These are phyloP conservation scores for Fopius arisanus DNA, from an alignment of 1,140 invertebrate species.

Conservation along the genomic window DNA sequence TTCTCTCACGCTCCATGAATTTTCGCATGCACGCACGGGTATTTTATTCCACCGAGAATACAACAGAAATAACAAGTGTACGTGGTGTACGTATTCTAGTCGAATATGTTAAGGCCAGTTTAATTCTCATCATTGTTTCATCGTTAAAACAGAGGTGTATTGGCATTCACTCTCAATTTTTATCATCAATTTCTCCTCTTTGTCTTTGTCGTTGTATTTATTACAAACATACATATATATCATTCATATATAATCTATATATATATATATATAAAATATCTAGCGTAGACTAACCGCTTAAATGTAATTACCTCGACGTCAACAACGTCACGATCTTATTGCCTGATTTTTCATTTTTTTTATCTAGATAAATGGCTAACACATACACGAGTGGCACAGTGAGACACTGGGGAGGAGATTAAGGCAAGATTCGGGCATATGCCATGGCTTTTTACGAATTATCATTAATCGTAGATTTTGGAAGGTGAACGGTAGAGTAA, in stretches of 20 bases:
- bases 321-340: constrained; percentile 16
- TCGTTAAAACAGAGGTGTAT: constrained; percentile 46
- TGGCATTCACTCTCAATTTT: not conserved
- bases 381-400: constrained; percentile 3
- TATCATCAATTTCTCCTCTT: not conserved
- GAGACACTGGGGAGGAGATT: not conserved
- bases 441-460: not conserved
- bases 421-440: not conserved
- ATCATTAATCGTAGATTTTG: too few species aligned
- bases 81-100: not conserved
- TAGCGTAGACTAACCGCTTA: constrained; percentile 20
- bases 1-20: not conserved
- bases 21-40: not conserved
- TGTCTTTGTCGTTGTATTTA: not conserved
- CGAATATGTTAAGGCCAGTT: not conserved
- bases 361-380: not conserved
- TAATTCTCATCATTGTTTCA: constrained; percentile 44
- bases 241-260: not conserved
- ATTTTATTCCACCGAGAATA: not conserved
- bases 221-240: constrained; percentile 8
- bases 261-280: constrained; percentile 14
- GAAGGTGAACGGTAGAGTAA: too few species aligned
- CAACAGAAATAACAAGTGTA: not conserved
- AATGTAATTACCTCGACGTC: not conserved
- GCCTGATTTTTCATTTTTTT: constrained; percentile 13